These are phyloP conservation scores for Chaetophractus vellerosus DNA, from an alignment of 2,797 vertebrate species.

Conservation along the genomic window DNA sequence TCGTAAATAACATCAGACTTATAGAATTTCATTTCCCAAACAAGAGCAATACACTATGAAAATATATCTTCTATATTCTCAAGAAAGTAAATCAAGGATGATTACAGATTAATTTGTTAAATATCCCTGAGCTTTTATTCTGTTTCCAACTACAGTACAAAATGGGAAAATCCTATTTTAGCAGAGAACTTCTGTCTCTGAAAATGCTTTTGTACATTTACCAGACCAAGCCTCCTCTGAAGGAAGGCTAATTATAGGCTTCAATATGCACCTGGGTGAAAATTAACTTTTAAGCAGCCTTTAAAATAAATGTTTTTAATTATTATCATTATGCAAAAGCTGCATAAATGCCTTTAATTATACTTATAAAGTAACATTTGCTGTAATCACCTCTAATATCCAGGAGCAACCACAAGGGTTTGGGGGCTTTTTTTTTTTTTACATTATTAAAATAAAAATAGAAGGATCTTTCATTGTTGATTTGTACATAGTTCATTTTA, in stretches of 20 bases:
- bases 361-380: conserved; percentile 71
- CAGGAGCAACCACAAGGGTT: not conserved
- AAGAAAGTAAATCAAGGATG: not conserved
- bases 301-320: conserved; percentile 72
- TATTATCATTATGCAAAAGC: conserved; percentile 74
- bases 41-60: not conserved
- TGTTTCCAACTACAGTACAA: conserved; percentile 27
- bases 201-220: conserved; percentile 40
- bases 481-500: conserved; percentile 61
- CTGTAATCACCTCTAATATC: conserved; percentile 69
- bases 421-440: not conserved
- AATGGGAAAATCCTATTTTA: not conserved
- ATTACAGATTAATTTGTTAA: not conserved
- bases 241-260: conserved; percentile 71
- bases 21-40: not conserved
- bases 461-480: conserved; percentile 61
- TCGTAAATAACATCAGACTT: not conserved
- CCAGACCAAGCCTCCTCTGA: not conserved
- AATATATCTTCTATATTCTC: not conserved
- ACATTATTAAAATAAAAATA: conserved; percentile 51
- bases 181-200: not conserved
- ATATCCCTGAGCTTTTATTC: not conserved
- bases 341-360: conserved; percentile 75
- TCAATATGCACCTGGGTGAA: conserved; percentile 71
- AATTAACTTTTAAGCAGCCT: conserved; percentile 69